These are phyloP conservation scores for Drosophila melanica DNA, from an alignment of 1,140 invertebrate species.

Conservation along the genomic window DNA sequence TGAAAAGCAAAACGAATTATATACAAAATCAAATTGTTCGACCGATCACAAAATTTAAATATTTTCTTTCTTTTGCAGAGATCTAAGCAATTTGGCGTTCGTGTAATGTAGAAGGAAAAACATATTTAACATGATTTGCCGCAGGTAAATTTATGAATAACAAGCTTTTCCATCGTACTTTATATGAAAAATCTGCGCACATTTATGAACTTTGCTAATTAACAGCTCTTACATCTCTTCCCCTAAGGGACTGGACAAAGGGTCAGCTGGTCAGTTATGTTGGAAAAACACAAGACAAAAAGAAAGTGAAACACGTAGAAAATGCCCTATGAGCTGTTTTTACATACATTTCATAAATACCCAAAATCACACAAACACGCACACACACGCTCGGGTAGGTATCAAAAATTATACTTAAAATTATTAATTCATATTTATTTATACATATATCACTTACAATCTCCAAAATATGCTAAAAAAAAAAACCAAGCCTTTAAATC, in stretches of 20 bases:
- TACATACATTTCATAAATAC: too few species aligned
- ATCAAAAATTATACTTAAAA: too few species aligned
- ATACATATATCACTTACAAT: too few species aligned
- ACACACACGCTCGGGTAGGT: neutral
- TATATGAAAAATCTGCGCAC: slow-evolving; percentile 57
- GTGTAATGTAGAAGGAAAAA: slow-evolving; percentile 7
- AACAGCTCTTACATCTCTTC: slow-evolving; percentile 35
- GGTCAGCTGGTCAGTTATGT: slow-evolving; percentile 11
- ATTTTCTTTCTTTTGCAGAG: slow-evolving; percentile 14
- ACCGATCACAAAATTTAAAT: neutral
- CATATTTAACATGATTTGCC: neutral
- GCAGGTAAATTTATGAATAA: slow-evolving; percentile 30
- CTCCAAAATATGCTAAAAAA: too few species aligned
- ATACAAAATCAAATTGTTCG: slow-evolving; percentile 2
- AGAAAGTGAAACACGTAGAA: neutral
- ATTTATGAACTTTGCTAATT: slow-evolving; percentile 75
- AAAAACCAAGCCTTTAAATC: too few species aligned
- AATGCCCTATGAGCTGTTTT: too few species aligned
- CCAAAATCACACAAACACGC: neutral
- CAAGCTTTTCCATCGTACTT: slow-evolving; percentile 42
- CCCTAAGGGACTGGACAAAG: neutral
- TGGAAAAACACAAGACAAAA: slow-evolving; percentile 2
- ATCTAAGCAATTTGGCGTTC: slow-evolving; percentile 7
- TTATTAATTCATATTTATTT: too few species aligned
- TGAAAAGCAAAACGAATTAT: too few species aligned